Base-by-base conservation (phyloP, 2,113 vertebrate genomes). In the Opisthocomus hoazin region DNA sequence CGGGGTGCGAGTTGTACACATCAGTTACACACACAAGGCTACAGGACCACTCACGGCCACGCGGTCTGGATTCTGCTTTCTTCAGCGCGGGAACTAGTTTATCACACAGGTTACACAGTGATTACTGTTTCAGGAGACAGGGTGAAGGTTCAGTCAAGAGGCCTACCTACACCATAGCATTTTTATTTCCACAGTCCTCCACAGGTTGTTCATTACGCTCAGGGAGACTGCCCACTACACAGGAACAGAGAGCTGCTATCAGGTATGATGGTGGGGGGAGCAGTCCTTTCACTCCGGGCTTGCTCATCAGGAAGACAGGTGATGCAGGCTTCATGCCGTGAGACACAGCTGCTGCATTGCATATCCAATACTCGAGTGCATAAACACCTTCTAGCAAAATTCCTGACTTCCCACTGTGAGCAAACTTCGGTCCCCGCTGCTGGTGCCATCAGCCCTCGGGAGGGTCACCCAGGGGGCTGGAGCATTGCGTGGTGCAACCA, bases 361-460 rank as follows among this genome's bases (percentile, higher is more conserved):
- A 4, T 5, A 46, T 5, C 29, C 10, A 2, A 21, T 30, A 27
- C 26, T 60, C 0, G 0, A 1, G 1, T 48, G 63, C 32, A 23
- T 48, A 71, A 65, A n/a, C 13, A 81, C 37, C 48, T 71, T 27
- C 9, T 76, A 76, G 41, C 24, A 69, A 41, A 89, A 86, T 45
- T 63, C 32, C 60, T 30, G 34, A 46, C 12, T 77, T 41, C 39
- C 32, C 34, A 37, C 69, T 56, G 30, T 27, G 34, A 87, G 36
- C 32, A 82, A 57, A 5, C 15, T 32, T 32, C 12, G 11, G 26
- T 36, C 66, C 39, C 39, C 60, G 29, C 56, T 71, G 74, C 43
- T 60, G 51, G 11, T 12, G n/a, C 18, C 39, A n/a, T 12, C 57
- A 84, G 57, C 41, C 22, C 39, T 37, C 26, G 6, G 22, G 57